A percentile compares a stretch with the other conserved stretches of the same genome.
Conservation (phyloP, 2,113 vertebrate species). For the Dipodomys ordii region DNA sequence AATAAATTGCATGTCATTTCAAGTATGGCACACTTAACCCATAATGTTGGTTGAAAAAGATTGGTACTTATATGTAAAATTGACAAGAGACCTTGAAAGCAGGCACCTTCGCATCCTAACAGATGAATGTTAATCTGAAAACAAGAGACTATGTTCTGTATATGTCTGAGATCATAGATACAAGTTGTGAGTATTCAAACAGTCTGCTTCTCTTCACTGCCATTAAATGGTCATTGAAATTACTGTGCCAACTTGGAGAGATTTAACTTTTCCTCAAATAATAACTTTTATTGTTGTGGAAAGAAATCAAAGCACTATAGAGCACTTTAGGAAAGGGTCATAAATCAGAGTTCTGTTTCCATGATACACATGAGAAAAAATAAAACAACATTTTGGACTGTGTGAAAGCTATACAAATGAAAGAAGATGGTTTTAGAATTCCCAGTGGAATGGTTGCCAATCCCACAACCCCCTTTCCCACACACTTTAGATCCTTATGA, state of each 20-base stretch:
- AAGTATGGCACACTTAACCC: background rate
- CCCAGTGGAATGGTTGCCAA: background rate
- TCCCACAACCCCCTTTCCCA: background rate
- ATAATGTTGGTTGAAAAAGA: background rate
- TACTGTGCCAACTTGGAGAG: slow-evolving; percentile 52
- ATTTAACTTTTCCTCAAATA: slow-evolving; percentile 58
- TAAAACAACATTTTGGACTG: slow-evolving; percentile 1
- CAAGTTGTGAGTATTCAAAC: slow-evolving; percentile 32
- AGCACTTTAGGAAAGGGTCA: slow-evolving; percentile 52
- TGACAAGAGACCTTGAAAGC: slow-evolving; percentile 33
- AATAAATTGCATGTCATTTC: background rate
- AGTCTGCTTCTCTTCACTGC: slow-evolving; percentile 39
- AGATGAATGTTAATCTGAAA: slow-evolving; percentile 35
- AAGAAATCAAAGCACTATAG: slow-evolving; percentile 55
- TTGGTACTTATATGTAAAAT: slow-evolving; percentile 42
- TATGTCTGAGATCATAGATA: slow-evolving; percentile 7
- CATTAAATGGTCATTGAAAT: slow-evolving; percentile 40
- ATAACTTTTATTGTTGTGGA: slow-evolving; percentile 51
- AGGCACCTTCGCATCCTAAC: background rate
- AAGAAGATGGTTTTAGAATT: slow-evolving; percentile 5
- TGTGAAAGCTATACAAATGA: background rate
- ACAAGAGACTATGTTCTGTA: slow-evolving; percentile 4
- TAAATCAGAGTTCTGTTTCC: slow-evolving; percentile 44
- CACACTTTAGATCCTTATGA: background rate
- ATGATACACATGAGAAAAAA: slow-evolving; percentile 2